These are phyloP conservation scores for Amphimallon solstitiale DNA, from an alignment of 2,888 invertebrate genomes.

Conservation along the genomic window DNA sequence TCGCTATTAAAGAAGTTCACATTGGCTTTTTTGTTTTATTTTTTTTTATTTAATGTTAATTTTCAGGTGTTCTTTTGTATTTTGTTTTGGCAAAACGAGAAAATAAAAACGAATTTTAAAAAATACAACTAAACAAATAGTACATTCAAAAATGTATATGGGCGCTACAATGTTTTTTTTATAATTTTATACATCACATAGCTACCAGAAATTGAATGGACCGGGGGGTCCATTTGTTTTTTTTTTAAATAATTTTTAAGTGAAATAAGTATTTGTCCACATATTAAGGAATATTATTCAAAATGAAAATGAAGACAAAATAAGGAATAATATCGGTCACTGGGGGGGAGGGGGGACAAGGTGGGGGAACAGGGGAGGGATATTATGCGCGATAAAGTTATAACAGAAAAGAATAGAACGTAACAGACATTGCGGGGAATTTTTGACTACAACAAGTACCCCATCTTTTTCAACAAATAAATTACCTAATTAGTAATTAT, in stretches of 20 bases:
- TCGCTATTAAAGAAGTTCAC: too few relatives aligned
- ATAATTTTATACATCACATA: not conserved
- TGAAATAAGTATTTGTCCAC: not conserved
- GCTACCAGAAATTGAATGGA: not conserved
- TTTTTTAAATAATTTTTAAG: not conserved
- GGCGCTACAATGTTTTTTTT: not conserved
- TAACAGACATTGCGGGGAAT: not conserved
- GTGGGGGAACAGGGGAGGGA: not conserved
- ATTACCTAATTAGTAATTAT: conserved; percentile 11
- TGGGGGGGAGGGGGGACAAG: not conserved
- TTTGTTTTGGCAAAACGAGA: too few relatives aligned
- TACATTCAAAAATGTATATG: too few relatives aligned
- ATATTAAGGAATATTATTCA: too few relatives aligned
- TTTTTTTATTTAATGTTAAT: too few relatives aligned
- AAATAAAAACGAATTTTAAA: too few relatives aligned
- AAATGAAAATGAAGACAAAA: too few relatives aligned
- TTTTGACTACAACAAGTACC: too few relatives aligned
- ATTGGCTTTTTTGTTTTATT: too few relatives aligned
- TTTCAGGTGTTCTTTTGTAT: too few relatives aligned
- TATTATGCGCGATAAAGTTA: not conserved
- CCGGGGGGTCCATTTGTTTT: not conserved
- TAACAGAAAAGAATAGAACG: not conserved
- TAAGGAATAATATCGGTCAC: not conserved
- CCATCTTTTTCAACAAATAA: not conserved
- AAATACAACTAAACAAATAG: too few relatives aligned